These are phyloP conservation scores for Halcyon malimbica DNA, from an alignment of 2,113 vertebrate genomes.

Conservation along the genomic window DNA sequence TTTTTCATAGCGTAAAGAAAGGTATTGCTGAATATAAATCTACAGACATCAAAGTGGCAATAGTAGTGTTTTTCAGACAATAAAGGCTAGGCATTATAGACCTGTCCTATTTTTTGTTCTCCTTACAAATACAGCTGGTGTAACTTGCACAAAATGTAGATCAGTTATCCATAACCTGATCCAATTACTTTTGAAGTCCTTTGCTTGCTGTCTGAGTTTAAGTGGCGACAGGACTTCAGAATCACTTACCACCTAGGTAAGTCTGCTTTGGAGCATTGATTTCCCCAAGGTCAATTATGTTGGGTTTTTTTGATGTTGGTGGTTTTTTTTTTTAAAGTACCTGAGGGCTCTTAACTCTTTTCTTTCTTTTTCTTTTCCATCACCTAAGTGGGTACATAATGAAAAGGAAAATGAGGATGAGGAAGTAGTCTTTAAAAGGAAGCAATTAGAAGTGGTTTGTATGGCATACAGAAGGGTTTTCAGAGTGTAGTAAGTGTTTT, in stretches of 20 bases:
- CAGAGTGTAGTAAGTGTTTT: conserved; percentile 3
- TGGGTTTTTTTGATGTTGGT: background rate
- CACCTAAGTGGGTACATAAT: background rate
- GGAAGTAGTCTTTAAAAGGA: conserved; percentile 4
- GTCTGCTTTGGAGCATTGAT: background rate
- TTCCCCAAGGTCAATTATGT: background rate
- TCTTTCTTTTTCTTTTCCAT: background rate
- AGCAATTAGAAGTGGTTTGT: background rate
- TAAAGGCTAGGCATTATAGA: background rate
- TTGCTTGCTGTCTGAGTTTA: background rate
- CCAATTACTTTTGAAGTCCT: background rate
- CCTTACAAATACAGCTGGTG: background rate
- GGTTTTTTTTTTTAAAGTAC: background rate
- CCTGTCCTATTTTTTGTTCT: background rate
- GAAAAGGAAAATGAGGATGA: background rate
- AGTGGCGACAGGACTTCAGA: background rate
- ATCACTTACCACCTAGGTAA: background rate
- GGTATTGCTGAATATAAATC: background rate
- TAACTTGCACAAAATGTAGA: background rate
- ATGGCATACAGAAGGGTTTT: background rate
- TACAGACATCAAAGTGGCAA: background rate
- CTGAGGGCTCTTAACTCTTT: background rate
- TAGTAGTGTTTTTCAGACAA: background rate
- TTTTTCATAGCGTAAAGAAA: conserved; percentile 1
- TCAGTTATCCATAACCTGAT: background rate